Conservation (phyloP, 37 sponge, comb jelly and placozoan genomes). For the Theonella swinhoei region DNA sequence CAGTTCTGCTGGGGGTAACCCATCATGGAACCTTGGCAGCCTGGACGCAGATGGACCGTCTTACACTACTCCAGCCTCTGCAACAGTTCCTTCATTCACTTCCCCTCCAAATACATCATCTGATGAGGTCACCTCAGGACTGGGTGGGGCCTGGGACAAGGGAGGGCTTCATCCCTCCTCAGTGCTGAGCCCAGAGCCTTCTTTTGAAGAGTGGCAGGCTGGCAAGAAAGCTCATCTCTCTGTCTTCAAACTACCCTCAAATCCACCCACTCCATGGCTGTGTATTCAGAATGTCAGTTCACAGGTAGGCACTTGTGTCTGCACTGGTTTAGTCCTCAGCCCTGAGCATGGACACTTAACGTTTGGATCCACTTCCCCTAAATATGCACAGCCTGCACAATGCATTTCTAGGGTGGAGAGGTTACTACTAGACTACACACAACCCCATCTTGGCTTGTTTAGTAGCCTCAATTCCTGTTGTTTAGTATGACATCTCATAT, state of each 20-base stretch:
- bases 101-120: neutral
- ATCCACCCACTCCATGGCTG: conserved; percentile 68
- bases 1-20: neutral
- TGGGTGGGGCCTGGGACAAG: conserved; percentile 29
- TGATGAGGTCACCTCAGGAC: neutral
- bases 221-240: conserved; percentile 62
- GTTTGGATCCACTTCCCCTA: too few relatives aligned
- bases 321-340: neutral
- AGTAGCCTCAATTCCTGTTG: too few relatives aligned
- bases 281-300: conserved; percentile 37
- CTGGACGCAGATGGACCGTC: neutral
- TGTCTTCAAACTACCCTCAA: conserved; percentile 50
- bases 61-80: neutral
- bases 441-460: too few relatives aligned
- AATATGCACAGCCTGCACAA: too few relatives aligned
- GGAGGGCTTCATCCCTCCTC: neutral
- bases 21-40: neutral
- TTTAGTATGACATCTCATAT: too few relatives aligned
- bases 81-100: neutral
- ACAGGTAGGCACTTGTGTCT: conserved; percentile 65
- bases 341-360: neutral
- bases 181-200: conserved; percentile 42
- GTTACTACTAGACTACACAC: too few relatives aligned
- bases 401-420: too few relatives aligned
- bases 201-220: conserved; percentile 67